A percentile compares a stretch with the other conserved stretches of the same genome.
These are phyloP conservation scores for Conger conger DNA, from an alignment of 2,113 vertebrate species.

Conservation along the genomic window DNA sequence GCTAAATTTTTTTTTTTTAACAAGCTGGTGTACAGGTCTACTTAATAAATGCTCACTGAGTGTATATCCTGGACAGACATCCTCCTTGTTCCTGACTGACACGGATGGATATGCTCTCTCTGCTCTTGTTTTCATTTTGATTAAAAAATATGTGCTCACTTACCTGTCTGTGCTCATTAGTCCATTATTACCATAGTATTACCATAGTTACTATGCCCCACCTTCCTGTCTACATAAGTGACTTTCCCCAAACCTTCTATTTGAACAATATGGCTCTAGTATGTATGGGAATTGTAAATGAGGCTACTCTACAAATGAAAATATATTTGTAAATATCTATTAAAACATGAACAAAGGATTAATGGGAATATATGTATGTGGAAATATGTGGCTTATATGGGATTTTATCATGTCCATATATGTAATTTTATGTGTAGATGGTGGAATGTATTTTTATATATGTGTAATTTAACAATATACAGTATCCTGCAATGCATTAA, in stretches of 20 bases:
- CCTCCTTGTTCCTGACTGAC: not conserved
- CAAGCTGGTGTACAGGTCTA: too few species aligned
- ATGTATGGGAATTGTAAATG: conserved; percentile 26
- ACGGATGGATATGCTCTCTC: not conserved
- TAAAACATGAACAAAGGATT: conserved; percentile 25
- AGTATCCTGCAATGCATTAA: conserved; percentile 24
- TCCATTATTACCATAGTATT: not conserved
- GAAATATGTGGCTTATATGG: conserved; percentile 13
- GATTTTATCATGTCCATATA: conserved; percentile 1
- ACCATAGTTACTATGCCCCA: not conserved
- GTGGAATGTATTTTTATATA: conserved; percentile 44
- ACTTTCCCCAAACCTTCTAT: not conserved
- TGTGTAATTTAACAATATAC: conserved; percentile 25
- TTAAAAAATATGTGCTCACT: conserved; percentile 15
- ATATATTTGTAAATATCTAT: conserved; percentile 27
- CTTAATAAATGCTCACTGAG: too few species aligned
- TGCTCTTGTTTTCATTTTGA: conserved; percentile 15
- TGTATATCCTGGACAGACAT: not conserved
- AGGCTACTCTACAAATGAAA: conserved; percentile 14
- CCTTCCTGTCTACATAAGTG: not conserved
- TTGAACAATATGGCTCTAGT: not conserved
- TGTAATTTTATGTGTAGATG: conserved; percentile 5
- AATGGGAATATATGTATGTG: conserved; percentile 17
- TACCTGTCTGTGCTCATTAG: conserved; percentile 7
- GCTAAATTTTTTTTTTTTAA: too few species aligned